phyloP scores from a whole-genome alignment of 2,113 vertebrate species.

The Serinus canaria region DNA sequence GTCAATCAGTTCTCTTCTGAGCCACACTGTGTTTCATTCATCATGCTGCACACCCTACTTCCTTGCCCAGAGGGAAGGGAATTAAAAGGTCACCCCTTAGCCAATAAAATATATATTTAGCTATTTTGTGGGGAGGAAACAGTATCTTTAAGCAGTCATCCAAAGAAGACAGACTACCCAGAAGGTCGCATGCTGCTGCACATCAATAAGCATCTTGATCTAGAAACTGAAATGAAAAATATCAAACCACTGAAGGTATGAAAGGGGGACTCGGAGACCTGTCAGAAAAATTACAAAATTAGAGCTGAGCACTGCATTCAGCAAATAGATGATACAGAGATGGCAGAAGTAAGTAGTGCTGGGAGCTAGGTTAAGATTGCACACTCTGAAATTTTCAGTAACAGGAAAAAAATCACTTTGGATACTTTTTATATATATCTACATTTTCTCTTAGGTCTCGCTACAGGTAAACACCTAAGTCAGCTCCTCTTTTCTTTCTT shows the following conservation, averaged over 20 bases:
- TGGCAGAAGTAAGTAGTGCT: slow-evolving; percentile 27
- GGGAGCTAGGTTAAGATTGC: neutral
- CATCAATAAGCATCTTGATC: slow-evolving; percentile 44
- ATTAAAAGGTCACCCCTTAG: slow-evolving; percentile 57
- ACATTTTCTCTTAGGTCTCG: neutral
- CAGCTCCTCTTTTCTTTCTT: neutral
- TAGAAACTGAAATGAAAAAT: slow-evolving; percentile 46
- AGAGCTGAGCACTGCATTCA: slow-evolving; percentile 46
- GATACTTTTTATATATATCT: neutral
- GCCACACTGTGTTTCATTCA: slow-evolving; percentile 17
- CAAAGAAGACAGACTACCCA: slow-evolving; percentile 14
- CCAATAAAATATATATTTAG: slow-evolving; percentile 49
- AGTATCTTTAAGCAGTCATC: slow-evolving; percentile 35
- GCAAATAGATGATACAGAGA: neutral
- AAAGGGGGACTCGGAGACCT: slow-evolving; percentile 20
- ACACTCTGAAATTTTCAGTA: neutral
- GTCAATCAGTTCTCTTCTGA: slow-evolving; percentile 14
- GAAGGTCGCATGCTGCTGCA: neutral
- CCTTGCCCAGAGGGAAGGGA: slow-evolving; percentile 24
- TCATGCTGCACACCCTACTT: neutral
- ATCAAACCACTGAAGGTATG: slow-evolving; percentile 36
- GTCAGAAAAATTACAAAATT: slow-evolving; percentile 48
- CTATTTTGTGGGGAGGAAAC: slow-evolving; percentile 3
- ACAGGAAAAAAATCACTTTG: neutral
- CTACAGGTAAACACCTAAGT: neutral